Conservation (phyloP, 2,113 vertebrate species). For the Andinoacara biseriatus region DNA sequence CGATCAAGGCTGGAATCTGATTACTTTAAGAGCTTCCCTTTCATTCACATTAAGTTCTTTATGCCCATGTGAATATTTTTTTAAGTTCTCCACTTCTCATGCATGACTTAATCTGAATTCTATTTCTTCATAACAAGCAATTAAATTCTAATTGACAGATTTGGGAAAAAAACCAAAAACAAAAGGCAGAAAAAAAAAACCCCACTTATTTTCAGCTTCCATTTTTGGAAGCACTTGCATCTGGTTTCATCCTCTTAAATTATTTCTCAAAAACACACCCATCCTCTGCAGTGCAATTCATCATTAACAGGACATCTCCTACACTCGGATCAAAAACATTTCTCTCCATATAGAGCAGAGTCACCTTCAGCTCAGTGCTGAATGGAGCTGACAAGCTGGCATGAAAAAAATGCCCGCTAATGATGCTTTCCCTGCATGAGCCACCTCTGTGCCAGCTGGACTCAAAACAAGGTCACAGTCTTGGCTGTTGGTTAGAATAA, state of each 20-base stretch:
- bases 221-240: not conserved
- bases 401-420: not conserved
- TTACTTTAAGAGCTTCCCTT: not conserved
- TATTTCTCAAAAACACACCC: not conserved
- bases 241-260: conserved; percentile 9
- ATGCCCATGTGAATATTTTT: not conserved
- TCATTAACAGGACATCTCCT: conserved; percentile 7
- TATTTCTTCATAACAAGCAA: not conserved
- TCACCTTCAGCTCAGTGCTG: conserved; percentile 26
- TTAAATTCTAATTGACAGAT: not conserved
- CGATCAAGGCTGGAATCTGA: not conserved
- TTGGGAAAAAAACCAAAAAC: too few relatives aligned
- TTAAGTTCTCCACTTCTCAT: not conserved
- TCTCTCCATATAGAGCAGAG: not conserved
- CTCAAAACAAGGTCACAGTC: conserved; percentile 36
- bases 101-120: not conserved
- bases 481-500: not conserved
- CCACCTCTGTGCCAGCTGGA: conserved; percentile 50
- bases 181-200: too few relatives aligned
- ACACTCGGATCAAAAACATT: not conserved
- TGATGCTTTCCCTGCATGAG: conserved; percentile 17
- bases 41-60: not conserved
- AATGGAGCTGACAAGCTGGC: conserved; percentile 39
- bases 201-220: not conserved
- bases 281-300: conserved; percentile 10